Evolutionary conservation across 2,888 invertebrate species (phyloP), one percentile per base, ranked within the genome.

Genomic region (Mimachlamys varia): DNA sequence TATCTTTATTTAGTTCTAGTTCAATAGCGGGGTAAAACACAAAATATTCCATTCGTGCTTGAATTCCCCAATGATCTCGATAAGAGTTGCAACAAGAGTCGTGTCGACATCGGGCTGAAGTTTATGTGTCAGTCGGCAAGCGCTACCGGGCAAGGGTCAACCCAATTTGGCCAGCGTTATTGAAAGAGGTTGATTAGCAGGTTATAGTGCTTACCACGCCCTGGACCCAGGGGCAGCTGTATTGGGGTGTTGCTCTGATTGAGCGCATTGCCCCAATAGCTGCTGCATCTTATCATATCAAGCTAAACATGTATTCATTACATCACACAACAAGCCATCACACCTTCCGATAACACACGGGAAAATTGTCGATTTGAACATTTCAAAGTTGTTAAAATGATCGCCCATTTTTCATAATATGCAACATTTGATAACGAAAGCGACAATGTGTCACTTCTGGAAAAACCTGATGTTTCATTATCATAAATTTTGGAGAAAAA

Each of bases 1-100:
- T 76, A 76, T 76, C 76, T 76, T 76, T 76, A 76, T 76, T 76
- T 76, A 76, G 76, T 76, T 76, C 76, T 76, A 76, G 76, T 76
- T 76, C 76, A 76, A 76, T 76, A 76, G 33, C 22, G 22, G 76
- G 76, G 76, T 76, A 76, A 76, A 76, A 76, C 76, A 76, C 76
- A 76, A 76, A 76, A 76, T 76, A 76, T 76, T 76, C 27, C 76
- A 76, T 76, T 76, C 76, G 76, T 76, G 76, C 76, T 76, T 33
- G 76, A 76, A 76, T 76, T 76, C 76, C 76, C 76, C 19, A 76
- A 76, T 33, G 33, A 76, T 76, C 22, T 76, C 76, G 76, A 76
- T 76, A 76, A 76, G 76, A 33, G 76, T 13, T 76, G 76, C 76
- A 76, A 76, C 33, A 76, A 76, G 76, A 76, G 33, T 27, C 76